phyloP scores from a whole-genome alignment of 2,888 invertebrate genomes.

The Tholera decimalis region DNA sequence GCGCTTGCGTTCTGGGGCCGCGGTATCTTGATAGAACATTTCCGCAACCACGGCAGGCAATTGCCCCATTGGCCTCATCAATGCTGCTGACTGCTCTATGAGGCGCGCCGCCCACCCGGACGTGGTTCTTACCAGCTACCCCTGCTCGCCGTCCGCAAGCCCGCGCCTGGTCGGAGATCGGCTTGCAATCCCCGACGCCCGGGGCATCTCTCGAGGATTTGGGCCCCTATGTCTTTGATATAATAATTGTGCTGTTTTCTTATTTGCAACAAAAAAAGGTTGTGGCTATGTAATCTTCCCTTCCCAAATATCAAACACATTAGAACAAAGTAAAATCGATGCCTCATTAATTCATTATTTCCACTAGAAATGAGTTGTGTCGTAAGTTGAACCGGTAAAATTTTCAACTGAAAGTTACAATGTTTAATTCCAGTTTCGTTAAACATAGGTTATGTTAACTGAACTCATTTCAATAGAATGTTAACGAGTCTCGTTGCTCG shows the following conservation, averaged over 20 bases:
- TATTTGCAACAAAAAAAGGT: not conserved
- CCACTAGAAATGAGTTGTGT: not conserved
- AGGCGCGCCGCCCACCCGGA: too few species aligned
- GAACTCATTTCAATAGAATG: not conserved
- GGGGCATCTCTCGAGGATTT: too few species aligned
- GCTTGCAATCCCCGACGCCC: too few species aligned
- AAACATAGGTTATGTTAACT: not conserved
- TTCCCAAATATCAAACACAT: not conserved
- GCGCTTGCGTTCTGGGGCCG: too few species aligned
- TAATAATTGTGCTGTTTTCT: not conserved
- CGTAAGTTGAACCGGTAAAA: not conserved
- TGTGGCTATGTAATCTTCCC: not conserved
- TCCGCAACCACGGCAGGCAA: too few species aligned
- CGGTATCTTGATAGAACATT: too few species aligned
- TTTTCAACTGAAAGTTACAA: slow-evolving; percentile 11
- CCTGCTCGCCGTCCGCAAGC: too few species aligned
- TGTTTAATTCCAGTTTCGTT: slow-evolving; percentile 16
- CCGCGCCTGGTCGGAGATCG: too few species aligned
- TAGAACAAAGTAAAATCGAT: not conserved
- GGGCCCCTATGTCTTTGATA: not conserved
- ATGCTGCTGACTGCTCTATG: too few species aligned
- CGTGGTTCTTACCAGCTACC: too few species aligned
- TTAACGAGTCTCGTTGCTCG: not conserved
- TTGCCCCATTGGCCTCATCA: too few species aligned
- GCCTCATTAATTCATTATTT: not conserved